phyloP scores from a whole-genome alignment of 2,888 invertebrate species.

The Leucozona laternaria region DNA sequence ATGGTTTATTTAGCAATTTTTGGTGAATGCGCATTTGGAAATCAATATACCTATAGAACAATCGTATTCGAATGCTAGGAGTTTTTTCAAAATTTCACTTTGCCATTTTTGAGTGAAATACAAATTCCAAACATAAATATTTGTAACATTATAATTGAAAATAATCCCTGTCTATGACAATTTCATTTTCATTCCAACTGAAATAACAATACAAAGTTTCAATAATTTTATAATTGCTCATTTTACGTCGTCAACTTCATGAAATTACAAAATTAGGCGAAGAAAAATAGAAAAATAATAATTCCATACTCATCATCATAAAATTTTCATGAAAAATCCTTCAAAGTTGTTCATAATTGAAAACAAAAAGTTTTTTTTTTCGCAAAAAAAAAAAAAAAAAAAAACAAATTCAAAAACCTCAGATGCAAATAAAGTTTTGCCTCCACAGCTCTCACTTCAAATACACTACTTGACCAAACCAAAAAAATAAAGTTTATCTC shows the following conservation, averaged over 20 bases:
- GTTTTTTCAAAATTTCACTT: neutral
- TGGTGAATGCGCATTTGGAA: neutral
- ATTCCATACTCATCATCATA: conserved; percentile 1
- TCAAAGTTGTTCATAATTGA: conserved; percentile 8
- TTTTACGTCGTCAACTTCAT: conserved; percentile 4
- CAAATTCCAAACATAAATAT: neutral
- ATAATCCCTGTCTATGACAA: neutral
- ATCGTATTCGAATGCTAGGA: neutral
- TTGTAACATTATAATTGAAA: neutral
- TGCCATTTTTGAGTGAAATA: neutral
- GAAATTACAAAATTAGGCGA: neutral
- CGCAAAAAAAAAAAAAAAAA: neutral
- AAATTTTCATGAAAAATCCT: neutral
- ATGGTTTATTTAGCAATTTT: conserved; percentile 11
- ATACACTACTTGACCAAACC: conserved; percentile 39
- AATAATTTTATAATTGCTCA: conserved; percentile 8
- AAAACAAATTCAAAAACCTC: neutral
- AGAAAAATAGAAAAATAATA: neutral
- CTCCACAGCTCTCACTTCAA: neutral
- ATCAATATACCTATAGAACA: neutral
- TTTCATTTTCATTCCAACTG: neutral
- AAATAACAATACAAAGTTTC: neutral
- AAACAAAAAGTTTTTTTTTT: neutral
- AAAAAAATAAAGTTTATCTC: conserved; percentile 50
- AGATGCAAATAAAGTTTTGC: conserved; percentile 25